Conservation (phyloP, 2,113 vertebrate species). For the Python bivittatus region DNA sequence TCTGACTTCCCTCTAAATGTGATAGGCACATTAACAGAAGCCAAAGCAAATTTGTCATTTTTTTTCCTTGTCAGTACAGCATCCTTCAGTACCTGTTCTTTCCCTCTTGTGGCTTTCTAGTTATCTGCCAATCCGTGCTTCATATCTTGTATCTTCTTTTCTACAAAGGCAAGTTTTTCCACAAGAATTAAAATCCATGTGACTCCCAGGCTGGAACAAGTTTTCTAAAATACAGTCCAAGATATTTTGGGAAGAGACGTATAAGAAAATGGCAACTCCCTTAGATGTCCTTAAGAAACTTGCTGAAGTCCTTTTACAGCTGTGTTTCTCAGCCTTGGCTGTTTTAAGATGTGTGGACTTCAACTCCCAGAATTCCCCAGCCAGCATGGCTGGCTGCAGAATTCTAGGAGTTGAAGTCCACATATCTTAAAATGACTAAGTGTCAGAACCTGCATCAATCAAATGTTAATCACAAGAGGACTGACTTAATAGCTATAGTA, state of each 20-base stretch:
- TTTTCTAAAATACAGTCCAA: not conserved
- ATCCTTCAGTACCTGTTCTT: conserved; percentile 11
- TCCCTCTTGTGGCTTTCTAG: not conserved
- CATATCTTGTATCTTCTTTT: conserved; percentile 35
- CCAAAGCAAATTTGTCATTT: not conserved
- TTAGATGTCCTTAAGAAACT: not conserved
- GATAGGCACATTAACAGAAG: conserved; percentile 42
- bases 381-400: not conserved
- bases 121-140: not conserved
- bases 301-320: not conserved
- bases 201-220: not conserved
- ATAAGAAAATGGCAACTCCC: not conserved
- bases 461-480: no score
- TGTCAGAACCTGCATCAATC: no score
- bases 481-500: no score
- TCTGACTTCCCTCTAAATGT: conserved; percentile 16
- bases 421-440: no score
- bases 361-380: not conserved
- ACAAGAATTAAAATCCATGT: not conserved
- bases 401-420: no score
- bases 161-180: not conserved
- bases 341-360: not conserved
- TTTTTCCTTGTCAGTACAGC: conserved; percentile 19
- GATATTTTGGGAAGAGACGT: not conserved
- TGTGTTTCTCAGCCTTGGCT: not conserved